Conservation (phyloP, 2,113 vertebrate genomes). For the Bufo bufo region DNA sequence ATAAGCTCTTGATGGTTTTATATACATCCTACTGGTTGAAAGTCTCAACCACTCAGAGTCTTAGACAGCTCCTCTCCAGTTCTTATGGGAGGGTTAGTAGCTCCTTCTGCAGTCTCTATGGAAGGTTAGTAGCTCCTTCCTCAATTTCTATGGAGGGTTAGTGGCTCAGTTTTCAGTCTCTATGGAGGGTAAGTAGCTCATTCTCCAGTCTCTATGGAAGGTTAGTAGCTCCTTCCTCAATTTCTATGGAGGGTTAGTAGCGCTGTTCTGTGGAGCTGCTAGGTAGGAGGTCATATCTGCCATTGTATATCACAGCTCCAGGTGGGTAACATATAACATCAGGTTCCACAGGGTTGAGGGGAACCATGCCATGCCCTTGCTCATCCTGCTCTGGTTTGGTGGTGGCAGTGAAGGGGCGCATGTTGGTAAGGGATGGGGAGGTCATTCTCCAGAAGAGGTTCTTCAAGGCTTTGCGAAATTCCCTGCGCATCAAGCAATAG, state of each 20-base stretch:
- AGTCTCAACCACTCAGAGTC: too few species aligned
- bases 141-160: too few species aligned
- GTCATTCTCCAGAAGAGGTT: slow-evolving; percentile 87
- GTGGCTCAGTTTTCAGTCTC: slow-evolving; percentile 49
- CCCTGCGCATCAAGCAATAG: slow-evolving; percentile 92
- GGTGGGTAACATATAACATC: slow-evolving; percentile 83
- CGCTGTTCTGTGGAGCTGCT: slow-evolving; percentile 69
- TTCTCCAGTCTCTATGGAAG: too few species aligned
- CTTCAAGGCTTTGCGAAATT: slow-evolving; percentile 90
- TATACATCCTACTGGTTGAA: not conserved
- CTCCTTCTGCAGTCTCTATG: too few species aligned
- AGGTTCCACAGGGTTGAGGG: slow-evolving; percentile 61
- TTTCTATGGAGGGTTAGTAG: slow-evolving; percentile 50
- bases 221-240: too few species aligned
- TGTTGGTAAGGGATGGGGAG: slow-evolving; percentile 79
- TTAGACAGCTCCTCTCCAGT: too few species aligned
- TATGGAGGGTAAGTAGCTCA: too few species aligned
- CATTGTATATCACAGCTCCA: slow-evolving; percentile 80
- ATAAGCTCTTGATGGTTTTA: not conserved
- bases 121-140: too few species aligned
- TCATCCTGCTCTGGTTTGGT: slow-evolving; percentile 85
- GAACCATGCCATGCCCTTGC: slow-evolving; percentile 70
- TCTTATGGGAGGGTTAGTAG: too few species aligned
- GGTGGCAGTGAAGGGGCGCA: slow-evolving; percentile 83
- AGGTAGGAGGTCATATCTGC: slow-evolving; percentile 78